A percentile compares a stretch with the other conserved stretches of the same genome.
Conservation (phyloP, 1,140 invertebrate species). For the Leptoteleia sp. region DNA sequence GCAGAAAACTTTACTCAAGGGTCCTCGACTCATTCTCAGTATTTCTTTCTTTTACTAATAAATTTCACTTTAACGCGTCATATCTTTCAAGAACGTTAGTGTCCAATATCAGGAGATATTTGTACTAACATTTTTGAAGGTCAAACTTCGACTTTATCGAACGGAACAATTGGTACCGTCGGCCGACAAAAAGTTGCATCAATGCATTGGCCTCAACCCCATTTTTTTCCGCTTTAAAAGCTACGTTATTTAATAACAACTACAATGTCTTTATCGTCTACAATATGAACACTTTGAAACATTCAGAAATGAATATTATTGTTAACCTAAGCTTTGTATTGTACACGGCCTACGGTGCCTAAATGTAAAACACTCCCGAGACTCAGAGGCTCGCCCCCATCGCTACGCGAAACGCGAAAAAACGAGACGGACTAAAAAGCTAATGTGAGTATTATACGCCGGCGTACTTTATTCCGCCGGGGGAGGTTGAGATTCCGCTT, state of each 20-base stretch:
- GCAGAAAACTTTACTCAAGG: background rate
- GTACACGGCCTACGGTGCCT: constrained; percentile 46
- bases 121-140: constrained; percentile 20
- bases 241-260: constrained; percentile 56
- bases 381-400: constrained; percentile 23
- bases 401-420: constrained; percentile 46
- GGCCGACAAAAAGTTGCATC: too few species aligned
- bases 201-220: too few species aligned
- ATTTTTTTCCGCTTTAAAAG: constrained; percentile 23
- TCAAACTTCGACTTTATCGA: background rate
- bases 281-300: constrained; percentile 70
- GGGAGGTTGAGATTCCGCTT: constrained; percentile 38
- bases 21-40: background rate
- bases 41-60: background rate
- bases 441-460: constrained; percentile 59
- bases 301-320: constrained; percentile 69
- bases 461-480: constrained; percentile 25
- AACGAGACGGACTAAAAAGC: constrained; percentile 37
- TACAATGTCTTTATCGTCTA: constrained; percentile 57
- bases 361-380: constrained; percentile 33
- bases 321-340: constrained; percentile 59
- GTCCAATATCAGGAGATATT: constrained; percentile 1
- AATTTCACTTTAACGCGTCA: too few species aligned
- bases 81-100: constrained; percentile 18
- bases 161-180: too few species aligned